phyloP scores from a whole-genome alignment of 2,888 invertebrate species.

The Calameuta pallipes region DNA sequence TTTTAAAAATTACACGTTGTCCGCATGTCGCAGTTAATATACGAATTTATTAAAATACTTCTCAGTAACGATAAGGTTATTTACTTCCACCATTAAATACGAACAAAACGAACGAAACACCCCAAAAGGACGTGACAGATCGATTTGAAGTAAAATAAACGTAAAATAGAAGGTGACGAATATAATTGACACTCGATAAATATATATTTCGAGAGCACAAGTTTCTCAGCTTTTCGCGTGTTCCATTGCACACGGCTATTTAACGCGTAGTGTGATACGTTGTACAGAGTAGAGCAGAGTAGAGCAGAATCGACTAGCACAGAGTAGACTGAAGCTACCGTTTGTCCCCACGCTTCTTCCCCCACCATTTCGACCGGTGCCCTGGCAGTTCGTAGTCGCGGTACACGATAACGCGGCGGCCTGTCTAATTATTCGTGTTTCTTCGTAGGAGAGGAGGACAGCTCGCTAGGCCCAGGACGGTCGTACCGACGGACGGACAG shows the following conservation, averaged over 20 bases:
- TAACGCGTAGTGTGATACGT: neutral
- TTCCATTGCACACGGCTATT: neutral
- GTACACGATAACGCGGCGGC: slow-evolving; percentile 44
- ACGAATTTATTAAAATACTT: too few species aligned
- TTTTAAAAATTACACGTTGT: neutral
- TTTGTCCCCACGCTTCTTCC: neutral
- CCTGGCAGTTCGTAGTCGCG: slow-evolving; percentile 1
- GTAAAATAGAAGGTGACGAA: neutral
- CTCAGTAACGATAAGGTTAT: neutral
- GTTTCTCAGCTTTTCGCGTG: neutral
- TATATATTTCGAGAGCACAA: neutral
- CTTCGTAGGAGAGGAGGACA: slow-evolving; percentile 50
- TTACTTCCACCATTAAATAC: neutral
- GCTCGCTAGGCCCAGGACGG: slow-evolving; percentile 15
- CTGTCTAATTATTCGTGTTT: slow-evolving; percentile 59
- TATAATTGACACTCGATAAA: neutral
- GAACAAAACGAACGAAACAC: neutral
- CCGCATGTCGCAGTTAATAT: neutral
- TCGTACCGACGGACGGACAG: slow-evolving; percentile 9
- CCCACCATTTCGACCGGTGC: neutral
- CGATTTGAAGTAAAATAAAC: neutral
- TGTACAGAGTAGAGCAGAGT: neutral
- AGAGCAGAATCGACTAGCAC: neutral
- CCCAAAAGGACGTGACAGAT: neutral
- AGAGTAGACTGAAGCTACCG: neutral